A percentile compares a stretch with the other conserved stretches of the same genome.
Evolutionary conservation across 2,888 invertebrate species (phyloP).

Genomic region (Pollenia labialis): DNA sequence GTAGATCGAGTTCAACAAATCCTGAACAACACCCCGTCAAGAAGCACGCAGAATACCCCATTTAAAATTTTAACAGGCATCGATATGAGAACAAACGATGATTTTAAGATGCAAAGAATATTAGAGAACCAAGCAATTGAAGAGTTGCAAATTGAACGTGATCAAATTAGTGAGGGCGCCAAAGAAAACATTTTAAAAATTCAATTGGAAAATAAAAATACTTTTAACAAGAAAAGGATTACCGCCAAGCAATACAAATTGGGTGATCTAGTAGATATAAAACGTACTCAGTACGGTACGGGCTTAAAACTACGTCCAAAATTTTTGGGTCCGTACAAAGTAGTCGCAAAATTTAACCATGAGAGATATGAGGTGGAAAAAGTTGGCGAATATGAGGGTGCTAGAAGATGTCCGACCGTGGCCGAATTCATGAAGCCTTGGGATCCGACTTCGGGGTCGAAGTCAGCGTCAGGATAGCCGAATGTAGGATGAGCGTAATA

Average conservation of each 20-base stretch:
- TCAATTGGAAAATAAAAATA: constrained; percentile 38
- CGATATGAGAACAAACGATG: neutral
- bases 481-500: constrained; percentile 47
- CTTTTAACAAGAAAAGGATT: constrained; percentile 42
- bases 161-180: constrained; percentile 3
- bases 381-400: constrained; percentile 55
- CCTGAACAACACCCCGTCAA: constrained; percentile 9
- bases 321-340: constrained; percentile 59
- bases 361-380: constrained; percentile 65
- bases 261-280: constrained; percentile 47
- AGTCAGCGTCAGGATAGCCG: constrained; percentile 68
- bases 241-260: constrained; percentile 43
- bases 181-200: constrained; percentile 8
- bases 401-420: constrained; percentile 54
- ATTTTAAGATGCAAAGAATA: neutral
- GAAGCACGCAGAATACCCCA: constrained; percentile 24
- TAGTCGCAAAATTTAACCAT: constrained; percentile 21
- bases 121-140: neutral
- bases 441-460: constrained; percentile 63
- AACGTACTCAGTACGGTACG: constrained; percentile 59
- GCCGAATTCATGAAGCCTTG: constrained; percentile 66
- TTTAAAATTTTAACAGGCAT: constrained; percentile 12
- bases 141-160: constrained; percentile 3
- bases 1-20: constrained; percentile 25
- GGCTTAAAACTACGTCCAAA: constrained; percentile 61